These are phyloP conservation scores for Conus betulinus DNA, from an alignment of 1,140 invertebrate genomes.

Conservation along the genomic window DNA sequence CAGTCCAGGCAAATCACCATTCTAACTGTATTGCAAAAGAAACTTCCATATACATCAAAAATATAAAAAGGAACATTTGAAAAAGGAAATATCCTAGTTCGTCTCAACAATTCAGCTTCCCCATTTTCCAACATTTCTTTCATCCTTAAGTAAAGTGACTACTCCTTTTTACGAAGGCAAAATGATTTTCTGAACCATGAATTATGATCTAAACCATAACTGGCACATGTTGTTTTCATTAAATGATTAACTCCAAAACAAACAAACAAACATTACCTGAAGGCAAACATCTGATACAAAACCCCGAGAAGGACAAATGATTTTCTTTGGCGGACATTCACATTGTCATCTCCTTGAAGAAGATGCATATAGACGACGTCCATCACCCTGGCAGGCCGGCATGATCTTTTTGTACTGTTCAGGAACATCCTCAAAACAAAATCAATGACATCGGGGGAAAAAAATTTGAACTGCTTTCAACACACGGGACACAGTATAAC, in stretches of 20 bases:
- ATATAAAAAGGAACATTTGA: too few relatives aligned
- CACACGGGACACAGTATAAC: not conserved
- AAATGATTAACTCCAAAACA: not conserved
- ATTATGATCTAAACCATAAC: too few relatives aligned
- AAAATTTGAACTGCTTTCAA: not conserved
- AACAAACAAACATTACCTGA: slow-evolving; percentile 73
- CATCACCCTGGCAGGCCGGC: slow-evolving; percentile 86
- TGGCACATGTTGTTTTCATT: too few relatives aligned
- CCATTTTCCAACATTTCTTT: too few relatives aligned
- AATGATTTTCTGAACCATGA: too few relatives aligned
- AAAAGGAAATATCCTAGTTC: too few relatives aligned
- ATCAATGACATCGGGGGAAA: not conserved
- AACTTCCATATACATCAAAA: too few relatives aligned
- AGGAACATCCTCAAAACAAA: slow-evolving; percentile 8
- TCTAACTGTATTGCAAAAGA: too few relatives aligned
- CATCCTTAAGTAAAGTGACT: too few relatives aligned
- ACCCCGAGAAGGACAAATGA: slow-evolving; percentile 91
- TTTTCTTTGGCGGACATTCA: slow-evolving; percentile 94
- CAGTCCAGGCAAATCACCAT: too few relatives aligned
- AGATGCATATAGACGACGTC: slow-evolving; percentile 86
- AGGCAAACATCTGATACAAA: slow-evolving; percentile 91
- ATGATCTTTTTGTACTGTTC: slow-evolving; percentile 87
- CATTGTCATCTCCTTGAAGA: slow-evolving; percentile 85
- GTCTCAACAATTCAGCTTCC: too few relatives aligned
- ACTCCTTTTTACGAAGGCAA: too few relatives aligned